phyloP scores from a whole-genome alignment of 2,888 invertebrate species.

The Herminia tarsipennalis region DNA sequence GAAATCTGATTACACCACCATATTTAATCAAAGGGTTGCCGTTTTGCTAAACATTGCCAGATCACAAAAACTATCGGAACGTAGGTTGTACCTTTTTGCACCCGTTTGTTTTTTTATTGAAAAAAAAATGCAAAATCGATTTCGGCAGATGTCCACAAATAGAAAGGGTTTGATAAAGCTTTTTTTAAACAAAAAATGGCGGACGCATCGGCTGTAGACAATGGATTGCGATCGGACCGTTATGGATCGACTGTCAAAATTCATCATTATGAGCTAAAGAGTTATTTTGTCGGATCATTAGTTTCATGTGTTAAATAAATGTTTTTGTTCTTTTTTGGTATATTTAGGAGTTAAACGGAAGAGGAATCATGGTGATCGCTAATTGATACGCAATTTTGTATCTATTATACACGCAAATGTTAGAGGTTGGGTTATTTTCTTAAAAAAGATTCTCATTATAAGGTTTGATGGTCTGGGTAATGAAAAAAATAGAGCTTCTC shows the following conservation, averaged over 20 bases:
- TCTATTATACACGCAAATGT: conserved; percentile 12
- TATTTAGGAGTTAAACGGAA: conserved; percentile 42
- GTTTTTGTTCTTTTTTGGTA: conserved; percentile 39
- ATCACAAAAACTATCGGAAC: conserved; percentile 68
- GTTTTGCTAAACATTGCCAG: conserved; percentile 71
- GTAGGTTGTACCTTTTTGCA: conserved; percentile 69
- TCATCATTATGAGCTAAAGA: conserved; percentile 70
- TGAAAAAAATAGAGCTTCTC: too few species aligned
- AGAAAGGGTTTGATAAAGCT: conserved; percentile 80
- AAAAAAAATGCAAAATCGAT: conserved; percentile 82
- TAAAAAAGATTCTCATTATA: too few species aligned
- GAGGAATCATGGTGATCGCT: conserved; percentile 38
- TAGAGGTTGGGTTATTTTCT: conserved; percentile 1
- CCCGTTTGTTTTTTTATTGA: conserved; percentile 73
- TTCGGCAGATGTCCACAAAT: conserved; percentile 83
- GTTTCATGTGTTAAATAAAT: conserved; percentile 53
- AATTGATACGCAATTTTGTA: conserved; percentile 5
- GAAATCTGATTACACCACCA: conserved; percentile 82
- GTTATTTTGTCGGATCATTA: conserved; percentile 56
- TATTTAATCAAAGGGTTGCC: conserved; percentile 83
- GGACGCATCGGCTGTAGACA: conserved; percentile 72
- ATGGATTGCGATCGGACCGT: conserved; percentile 66
- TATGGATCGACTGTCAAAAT: conserved; percentile 76
- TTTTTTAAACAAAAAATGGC: conserved; percentile 68
- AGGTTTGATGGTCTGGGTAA: too few species aligned